Evolutionary conservation across 92 coral and sea anemone genomes (phyloP).

Genomic region (Scolanthus callimorphus): DNA sequence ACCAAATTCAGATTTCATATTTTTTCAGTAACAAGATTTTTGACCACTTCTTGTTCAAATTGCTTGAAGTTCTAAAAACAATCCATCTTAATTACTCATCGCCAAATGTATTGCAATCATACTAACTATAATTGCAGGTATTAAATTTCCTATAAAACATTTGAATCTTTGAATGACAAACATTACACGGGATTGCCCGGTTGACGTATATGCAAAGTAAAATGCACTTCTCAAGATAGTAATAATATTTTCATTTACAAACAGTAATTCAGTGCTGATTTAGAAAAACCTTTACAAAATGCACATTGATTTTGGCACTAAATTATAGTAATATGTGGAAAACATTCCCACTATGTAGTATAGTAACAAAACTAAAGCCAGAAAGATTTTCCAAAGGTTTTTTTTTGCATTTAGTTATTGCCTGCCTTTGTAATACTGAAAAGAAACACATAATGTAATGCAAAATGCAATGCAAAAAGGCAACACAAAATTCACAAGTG

Average conservation of each 20-base stretch:
- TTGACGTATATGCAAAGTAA: no score
- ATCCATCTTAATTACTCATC: no score
- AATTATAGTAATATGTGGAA: slow-evolving; percentile 2
- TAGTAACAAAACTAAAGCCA: background rate
- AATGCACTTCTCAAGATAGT: background rate
- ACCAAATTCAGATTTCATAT: no score
- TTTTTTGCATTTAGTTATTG: background rate
- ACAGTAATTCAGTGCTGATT: background rate
- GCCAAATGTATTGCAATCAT: no score
- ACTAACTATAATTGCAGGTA: no score
- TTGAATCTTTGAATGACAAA: no score
- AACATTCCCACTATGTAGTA: background rate
- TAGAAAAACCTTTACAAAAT: background rate
- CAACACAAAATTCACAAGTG: background rate
- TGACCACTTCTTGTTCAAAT: no score
- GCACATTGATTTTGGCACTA: slow-evolving; percentile 19
- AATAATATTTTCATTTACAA: background rate
- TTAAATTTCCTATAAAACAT: no score
- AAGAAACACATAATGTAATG: background rate
- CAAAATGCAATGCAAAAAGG: slow-evolving; percentile 1
- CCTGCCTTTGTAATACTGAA: background rate
- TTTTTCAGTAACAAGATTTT: no score
- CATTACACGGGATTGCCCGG: no score
- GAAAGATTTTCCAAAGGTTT: background rate
- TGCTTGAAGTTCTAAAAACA: no score